Conservation (phyloP, 2,888 invertebrate species). For the Teinopalpus imperialis region DNA sequence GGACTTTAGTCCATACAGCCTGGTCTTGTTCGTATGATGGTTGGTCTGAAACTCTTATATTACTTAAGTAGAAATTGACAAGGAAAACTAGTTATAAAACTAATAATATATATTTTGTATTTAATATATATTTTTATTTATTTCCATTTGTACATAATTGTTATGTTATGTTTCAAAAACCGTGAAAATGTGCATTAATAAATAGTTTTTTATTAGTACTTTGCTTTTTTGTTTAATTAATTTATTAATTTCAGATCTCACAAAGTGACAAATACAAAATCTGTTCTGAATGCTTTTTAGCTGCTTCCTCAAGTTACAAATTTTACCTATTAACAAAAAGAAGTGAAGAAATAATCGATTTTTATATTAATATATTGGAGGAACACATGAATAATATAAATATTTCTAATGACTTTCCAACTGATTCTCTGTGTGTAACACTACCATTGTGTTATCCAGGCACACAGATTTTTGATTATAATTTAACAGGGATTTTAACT, state of each 20-base stretch:
- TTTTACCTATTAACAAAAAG: slow-evolving; percentile 51
- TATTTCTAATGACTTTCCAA: slow-evolving; percentile 36
- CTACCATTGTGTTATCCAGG: slow-evolving; percentile 41
- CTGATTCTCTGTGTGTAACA: slow-evolving; percentile 50
- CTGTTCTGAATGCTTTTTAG: slow-evolving; percentile 55
- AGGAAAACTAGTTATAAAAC: too few relatives aligned
- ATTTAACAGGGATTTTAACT: slow-evolving; percentile 43
- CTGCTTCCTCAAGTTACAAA: slow-evolving; percentile 56
- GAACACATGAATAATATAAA: slow-evolving; percentile 42
- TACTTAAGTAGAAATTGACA: too few relatives aligned
- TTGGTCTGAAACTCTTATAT: too few relatives aligned
- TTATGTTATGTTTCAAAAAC: too few relatives aligned
- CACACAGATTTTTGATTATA: slow-evolving; percentile 42
- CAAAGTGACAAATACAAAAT: slow-evolving; percentile 49
- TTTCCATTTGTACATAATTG: too few relatives aligned
- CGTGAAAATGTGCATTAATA: too few relatives aligned
- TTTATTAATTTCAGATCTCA: slow-evolving; percentile 46
- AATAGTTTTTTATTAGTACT: too few relatives aligned
- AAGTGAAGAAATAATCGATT: slow-evolving; percentile 52
- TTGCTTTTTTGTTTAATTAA: too few relatives aligned
- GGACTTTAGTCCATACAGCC: too few relatives aligned
- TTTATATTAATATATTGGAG: slow-evolving; percentile 50
- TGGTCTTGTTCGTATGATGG: too few relatives aligned
- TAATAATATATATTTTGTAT: too few relatives aligned
- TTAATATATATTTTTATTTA: too few relatives aligned